Evolutionary conservation across 2,113 vertebrate genomes (phyloP), one percentile per base, ranked within the genome.

Genomic region (Potamarius usumacintae): DNA sequence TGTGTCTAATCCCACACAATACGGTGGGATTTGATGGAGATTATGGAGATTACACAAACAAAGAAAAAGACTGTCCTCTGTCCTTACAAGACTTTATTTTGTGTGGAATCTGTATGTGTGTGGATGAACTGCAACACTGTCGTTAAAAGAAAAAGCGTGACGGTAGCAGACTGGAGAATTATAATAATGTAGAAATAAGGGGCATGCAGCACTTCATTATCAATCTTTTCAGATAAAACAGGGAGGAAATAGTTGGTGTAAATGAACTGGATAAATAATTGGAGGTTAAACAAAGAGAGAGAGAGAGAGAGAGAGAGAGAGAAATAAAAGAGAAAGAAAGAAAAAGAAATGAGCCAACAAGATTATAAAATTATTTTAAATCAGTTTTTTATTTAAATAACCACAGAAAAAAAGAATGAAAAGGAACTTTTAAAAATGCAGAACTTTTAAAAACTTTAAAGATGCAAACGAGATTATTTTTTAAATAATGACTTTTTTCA

Each of bases 41-140:
- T 94, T 94, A 95, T 90, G 83, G 48, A 93, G 94, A 94, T 95
- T 95, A 94, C 74, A 81, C 90, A 89, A 92, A 92, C 93, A 94
- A 90, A 88, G 72, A 86, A 18, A 18, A 91, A 92, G 93, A 90
- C 85, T 87, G 89, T 92, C 91, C 65, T 89, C 89, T 88, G 87
- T 89, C 84, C 84, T 74, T 90, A 89, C 83, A 25, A 89, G 88
- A 89, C 80, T 86, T 57, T 62, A 30, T 2, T 53, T 77, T 85
- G 4, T 10, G 34, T 60, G 22, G 60, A 27, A 17, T n/a, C 18
- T 50, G 42, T 78, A 52, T 50, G 9, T 8, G 9, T 8, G 4
- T 27, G n/a, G 20, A 12, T 76, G 30, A 22, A 74, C 30, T 20
- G 72, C 0, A 50, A 50, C 7, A 3, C 72, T 0, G 2, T 55